Conservation (phyloP, 2,888 invertebrate genomes). For the Dorcus hopei region DNA sequence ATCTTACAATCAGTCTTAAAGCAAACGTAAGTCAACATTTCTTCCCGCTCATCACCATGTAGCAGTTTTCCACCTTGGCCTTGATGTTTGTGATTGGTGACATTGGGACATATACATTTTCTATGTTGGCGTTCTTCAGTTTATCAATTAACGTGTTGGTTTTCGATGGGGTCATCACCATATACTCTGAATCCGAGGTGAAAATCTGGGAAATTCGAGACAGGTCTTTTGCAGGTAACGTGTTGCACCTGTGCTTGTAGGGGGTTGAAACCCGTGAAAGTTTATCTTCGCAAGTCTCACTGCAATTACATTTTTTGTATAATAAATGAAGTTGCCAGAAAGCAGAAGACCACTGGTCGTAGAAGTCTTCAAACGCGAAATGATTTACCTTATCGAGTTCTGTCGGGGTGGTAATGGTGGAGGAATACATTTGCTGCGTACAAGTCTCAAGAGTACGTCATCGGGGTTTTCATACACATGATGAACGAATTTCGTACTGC, state of each 20-base stretch:
- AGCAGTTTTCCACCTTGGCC: conserved; percentile 37
- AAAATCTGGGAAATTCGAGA: conserved; percentile 43
- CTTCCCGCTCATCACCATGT: conserved; percentile 41
- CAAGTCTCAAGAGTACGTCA: conserved; percentile 40
- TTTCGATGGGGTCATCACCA: conserved; percentile 43
- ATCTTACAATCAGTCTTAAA: too few relatives aligned
- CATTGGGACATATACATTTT: conserved; percentile 44
- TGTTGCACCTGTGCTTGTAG: conserved; percentile 41
- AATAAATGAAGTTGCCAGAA: background rate
- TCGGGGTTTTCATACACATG: conserved; percentile 50
- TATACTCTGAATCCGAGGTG: conserved; percentile 40
- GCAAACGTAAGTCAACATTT: conserved; percentile 7
- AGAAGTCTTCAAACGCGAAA: background rate
- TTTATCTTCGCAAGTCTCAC: conserved; percentile 12
- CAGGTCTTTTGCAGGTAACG: conserved; percentile 43
- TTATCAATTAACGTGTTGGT: conserved; percentile 24
- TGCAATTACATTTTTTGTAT: background rate
- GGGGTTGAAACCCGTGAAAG: conserved; percentile 13
- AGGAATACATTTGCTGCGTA: conserved; percentile 40
- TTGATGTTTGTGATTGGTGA: conserved; percentile 37
- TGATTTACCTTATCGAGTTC: conserved; percentile 19
- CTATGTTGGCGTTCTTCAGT: conserved; percentile 13
- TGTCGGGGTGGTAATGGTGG: conserved; percentile 53
- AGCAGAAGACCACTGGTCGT: too few relatives aligned
- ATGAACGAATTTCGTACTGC: conserved; percentile 17